Base-by-base conservation (phyloP, 35 echinoderm and acorn worm genomes). In the Strongylocentrotus purpuratus region DNA sequence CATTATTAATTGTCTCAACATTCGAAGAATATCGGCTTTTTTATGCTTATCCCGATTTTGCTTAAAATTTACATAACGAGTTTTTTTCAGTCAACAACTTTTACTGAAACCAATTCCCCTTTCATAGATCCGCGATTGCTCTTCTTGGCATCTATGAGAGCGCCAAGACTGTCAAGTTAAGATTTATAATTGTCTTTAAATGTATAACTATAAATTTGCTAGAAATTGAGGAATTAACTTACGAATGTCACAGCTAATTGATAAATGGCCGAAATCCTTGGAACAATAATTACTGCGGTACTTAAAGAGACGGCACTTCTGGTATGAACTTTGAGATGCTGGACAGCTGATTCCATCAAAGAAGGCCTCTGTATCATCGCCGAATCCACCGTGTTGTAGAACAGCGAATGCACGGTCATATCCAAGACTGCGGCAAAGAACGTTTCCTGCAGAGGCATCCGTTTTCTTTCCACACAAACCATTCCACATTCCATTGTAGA, bases 351-450 rank as follows among this genome's bases (percentile, higher is more conserved):
- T 93, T 6, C 91, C 33, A 46, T n/a, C 18, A 31, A 93, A 31
- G 46, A 20, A 47, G 20, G 31, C 20, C 91, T 33, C 28, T 33
- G 31, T 93, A 14, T 13, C 91, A 32, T 58, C 91, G 13, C 91
- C 46, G 48, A 93, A 48, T 31, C 48, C 46, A 47, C 91, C 91
- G 8, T 47, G 15, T 9, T 50, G 91, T 5, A 93, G 31, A 31
- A 58, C 13, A 15, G 31, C 46, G 46, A 22, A 93, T 25, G 48
- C 48, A 46, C 91, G 45, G 11, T 93, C 91, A 33, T 93, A 93
- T 12, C 91, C 91, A 13, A 93, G 91, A 46, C 46, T 93, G n/a
- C 91, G 91, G 46, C 91, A 93, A 46, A 93, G n/a, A n/a, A 93
- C 91, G 13, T 93, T 22, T 33, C 18, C 91, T 32, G 11, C 91